phyloP scores from a whole-genome alignment of 2,888 invertebrate genomes.

The Nomada hirtipes region DNA sequence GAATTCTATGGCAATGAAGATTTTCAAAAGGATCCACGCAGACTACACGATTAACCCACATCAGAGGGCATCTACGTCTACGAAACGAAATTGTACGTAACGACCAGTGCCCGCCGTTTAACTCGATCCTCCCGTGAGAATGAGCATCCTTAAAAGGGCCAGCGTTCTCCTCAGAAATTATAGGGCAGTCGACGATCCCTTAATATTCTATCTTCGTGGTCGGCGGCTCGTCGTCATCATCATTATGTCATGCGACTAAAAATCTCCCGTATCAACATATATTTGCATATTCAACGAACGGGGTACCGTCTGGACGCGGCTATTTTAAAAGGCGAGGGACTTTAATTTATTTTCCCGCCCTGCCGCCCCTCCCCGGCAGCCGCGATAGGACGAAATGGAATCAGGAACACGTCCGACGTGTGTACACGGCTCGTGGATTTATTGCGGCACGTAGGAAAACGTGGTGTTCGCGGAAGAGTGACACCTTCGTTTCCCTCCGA shows the following conservation, averaged over 20 bases:
- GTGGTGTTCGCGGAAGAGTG: constrained; percentile 52
- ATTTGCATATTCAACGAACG: constrained; percentile 66
- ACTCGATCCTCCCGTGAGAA: constrained; percentile 65
- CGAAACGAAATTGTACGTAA: constrained; percentile 62
- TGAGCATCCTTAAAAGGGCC: constrained; percentile 50
- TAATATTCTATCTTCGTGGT: constrained; percentile 72
- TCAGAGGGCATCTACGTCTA: constrained; percentile 42
- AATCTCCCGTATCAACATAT: constrained; percentile 71
- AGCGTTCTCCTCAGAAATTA: constrained; percentile 63
- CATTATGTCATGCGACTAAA: constrained; percentile 71
- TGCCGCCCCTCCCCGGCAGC: constrained; percentile 19
- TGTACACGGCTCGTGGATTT: constrained; percentile 61
- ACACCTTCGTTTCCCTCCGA: constrained; percentile 66
- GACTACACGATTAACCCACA: constrained; percentile 43
- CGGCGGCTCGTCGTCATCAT: constrained; percentile 61
- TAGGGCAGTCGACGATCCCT: constrained; percentile 59
- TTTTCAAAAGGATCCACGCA: not conserved
- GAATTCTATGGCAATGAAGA: not conserved
- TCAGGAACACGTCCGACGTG: constrained; percentile 68
- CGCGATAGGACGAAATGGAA: constrained; percentile 51
- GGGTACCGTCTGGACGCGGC: not conserved
- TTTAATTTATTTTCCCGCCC: constrained; percentile 71
- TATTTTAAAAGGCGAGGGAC: constrained; percentile 63
- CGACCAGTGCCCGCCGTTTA: constrained; percentile 52
- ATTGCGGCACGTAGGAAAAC: constrained; percentile 64